Base-by-base conservation (phyloP, 2,888 invertebrate genomes). In the Hydriomena furcata region DNA sequence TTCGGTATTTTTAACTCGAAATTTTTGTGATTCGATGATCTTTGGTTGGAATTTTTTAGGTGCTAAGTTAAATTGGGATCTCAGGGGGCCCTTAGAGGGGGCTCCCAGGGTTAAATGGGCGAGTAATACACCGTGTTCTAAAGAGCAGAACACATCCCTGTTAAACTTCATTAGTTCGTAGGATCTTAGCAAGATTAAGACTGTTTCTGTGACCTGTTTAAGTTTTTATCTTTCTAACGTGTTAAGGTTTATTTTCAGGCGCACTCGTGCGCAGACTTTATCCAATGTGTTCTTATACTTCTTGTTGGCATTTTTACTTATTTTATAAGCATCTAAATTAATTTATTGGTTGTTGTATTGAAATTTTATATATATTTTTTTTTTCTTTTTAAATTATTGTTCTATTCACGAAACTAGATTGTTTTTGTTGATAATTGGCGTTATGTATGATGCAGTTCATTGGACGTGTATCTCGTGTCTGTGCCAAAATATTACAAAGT, bases 201-300 rank as follows among this genome's bases (percentile, higher is more conserved):
- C 91, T 91, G 91, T 91, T 84, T 88, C 88, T 87, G 91, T 91
- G 91, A 91, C 91, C 91, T 91, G 91, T 91, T 90, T 87, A 82
- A 78, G 83, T 86, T 87, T 86, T 84, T 85, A 84, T 84, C 84
- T 84, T 81, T 84, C 84, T 84, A 82, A 81, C 77, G 74, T 78
- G 84, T 85, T 85, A 82, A 79, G 82, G 73, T 65, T 71, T 71
- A 65, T 67, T 65, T 76, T 71, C 76, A 68, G 67, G 62, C 64
- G 64, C 72, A 58, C 65, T 47, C 56, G 49, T 25, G 71, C 66
- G 60, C 52, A 62, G 69, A 80, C 85, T 82, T 82, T 84, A 82
- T 82, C 66, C 83, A 76, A 88, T 90, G 90, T 90, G 89, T 90
- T 89, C 89, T 73, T 82, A 82, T 87, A 88, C 85, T 88, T 88